Evolutionary conservation across 2,113 vertebrate genomes (phyloP), one percentile per base, ranked within the genome.

Genomic region (Pituophis catenifer): DNA sequence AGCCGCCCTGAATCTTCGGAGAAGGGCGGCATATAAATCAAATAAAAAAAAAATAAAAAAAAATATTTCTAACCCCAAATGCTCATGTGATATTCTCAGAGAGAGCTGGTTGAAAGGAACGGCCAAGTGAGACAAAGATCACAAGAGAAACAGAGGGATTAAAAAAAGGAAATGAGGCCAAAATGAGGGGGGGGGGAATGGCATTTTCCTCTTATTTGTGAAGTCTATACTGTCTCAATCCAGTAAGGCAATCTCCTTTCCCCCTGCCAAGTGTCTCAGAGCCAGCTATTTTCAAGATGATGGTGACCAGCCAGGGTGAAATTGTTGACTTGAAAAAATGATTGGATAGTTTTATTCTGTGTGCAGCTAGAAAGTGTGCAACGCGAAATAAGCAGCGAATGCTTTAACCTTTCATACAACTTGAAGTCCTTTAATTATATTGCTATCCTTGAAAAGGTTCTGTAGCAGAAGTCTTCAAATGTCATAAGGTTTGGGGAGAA

Each of bases 171-270:
- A 96, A 97, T 94, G 96, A 97, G 96, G 95, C 94, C 92, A 91
- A 96, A 94, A 96, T 48, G 11, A 15, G 93, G 92, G 8, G 93
- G 8, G 93, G 91, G 94, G 94, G 75, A 94, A 93, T 91, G 23
- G 4, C 88, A 33, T 86, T 57, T 96, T 44, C 48, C 17, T 97
- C 95, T 94, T n/a, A 93, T 96, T 96, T n/a, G 94, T 96, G 95
- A 97, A 96, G 93, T 0, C 1, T 92, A 23, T 89, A 95, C 88
- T 95, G 86, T 38, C 62, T 92, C 62, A 93, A 91, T 92, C 93
- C 92, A 95, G 92, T 91, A 93, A 94, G 86, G 92, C 93, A 93
- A 86, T 38, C 8, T 81, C 33, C 33, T 38, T 48, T 38, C 17
- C 7, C 75, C 17, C 17, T 26, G 13, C 33, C 75, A 93, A 94